These are phyloP conservation scores for Hippocampus zosterae DNA, from an alignment of 2,113 vertebrate species.

Conservation along the genomic window DNA sequence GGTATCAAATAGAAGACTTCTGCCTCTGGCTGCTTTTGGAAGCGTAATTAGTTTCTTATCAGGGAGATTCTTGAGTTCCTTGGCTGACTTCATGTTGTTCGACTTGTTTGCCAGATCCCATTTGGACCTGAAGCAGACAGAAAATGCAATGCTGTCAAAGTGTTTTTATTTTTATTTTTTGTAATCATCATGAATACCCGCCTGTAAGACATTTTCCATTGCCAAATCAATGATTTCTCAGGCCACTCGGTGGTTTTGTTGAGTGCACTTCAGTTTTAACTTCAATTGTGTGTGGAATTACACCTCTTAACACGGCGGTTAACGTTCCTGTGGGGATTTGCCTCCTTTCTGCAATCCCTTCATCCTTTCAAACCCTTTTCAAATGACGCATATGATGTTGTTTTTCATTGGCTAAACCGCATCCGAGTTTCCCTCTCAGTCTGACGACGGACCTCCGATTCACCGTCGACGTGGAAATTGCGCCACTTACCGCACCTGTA, in stretches of 20 bases:
- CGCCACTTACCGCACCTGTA: background rate
- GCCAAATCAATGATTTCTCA: background rate
- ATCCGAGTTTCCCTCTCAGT: background rate
- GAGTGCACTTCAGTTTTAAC: slow-evolving; percentile 9
- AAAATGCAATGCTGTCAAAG: background rate
- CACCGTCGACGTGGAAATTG: background rate
- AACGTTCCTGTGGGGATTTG: slow-evolving; percentile 41
- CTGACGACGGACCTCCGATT: background rate
- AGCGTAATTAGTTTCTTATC: slow-evolving; percentile 8
- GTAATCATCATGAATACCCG: slow-evolving; percentile 8
- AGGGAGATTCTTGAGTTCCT: slow-evolving; percentile 5
- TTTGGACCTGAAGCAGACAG: background rate
- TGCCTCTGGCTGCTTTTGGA: background rate
- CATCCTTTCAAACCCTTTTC: slow-evolving; percentile 46
- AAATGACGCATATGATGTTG: slow-evolving; percentile 31
- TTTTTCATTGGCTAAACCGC: slow-evolving; percentile 25
- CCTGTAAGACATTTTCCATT: background rate
- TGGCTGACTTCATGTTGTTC: background rate
- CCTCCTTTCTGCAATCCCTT: slow-evolving; percentile 14
- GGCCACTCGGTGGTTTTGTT: no score
- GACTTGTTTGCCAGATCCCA: background rate
- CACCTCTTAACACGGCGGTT: slow-evolving; percentile 30
- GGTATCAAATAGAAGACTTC: background rate
- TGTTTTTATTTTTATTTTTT: background rate
- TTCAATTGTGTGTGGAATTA: slow-evolving; percentile 27